A percentile compares a stretch with the other conserved stretches of the same genome.
Conservation (phyloP, 2,797 vertebrate species). For the Pipistrellus kuhlii region DNA sequence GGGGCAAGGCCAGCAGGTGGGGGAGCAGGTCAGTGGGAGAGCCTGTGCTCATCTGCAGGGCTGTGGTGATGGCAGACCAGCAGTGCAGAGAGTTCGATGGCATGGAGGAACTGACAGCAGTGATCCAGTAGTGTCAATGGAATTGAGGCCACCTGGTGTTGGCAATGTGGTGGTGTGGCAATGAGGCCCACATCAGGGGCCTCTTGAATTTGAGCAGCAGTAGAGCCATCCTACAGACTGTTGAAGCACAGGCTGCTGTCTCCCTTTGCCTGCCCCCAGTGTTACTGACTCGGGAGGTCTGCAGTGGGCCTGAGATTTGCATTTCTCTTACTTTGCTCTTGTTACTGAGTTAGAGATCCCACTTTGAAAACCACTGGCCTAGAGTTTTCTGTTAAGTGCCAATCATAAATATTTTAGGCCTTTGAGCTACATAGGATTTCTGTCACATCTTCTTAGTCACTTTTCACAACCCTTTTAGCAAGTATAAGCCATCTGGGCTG, state of each 20-base stretch:
- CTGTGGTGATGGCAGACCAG: not conserved
- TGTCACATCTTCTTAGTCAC: not conserved
- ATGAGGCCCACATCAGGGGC: not conserved
- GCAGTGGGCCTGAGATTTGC: not conserved
- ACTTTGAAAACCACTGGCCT: not conserved
- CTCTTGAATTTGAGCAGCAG: not conserved
- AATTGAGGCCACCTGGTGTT: too few relatives aligned
- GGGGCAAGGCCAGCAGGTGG: not conserved
- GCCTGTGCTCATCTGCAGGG: not conserved
- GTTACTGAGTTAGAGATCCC: not conserved
- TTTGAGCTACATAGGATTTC: not conserved
- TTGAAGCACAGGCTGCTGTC: not conserved
- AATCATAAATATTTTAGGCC: not conserved
- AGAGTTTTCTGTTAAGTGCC: not conserved
- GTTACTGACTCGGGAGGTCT: not conserved
- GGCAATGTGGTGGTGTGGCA: accelerated
- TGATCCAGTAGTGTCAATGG: not conserved
- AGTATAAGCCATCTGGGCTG: not conserved
- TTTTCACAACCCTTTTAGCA: not conserved
- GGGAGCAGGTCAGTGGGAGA: not conserved
- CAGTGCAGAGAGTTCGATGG: not conserved
- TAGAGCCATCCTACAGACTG: not conserved
- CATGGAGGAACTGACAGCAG: not conserved
- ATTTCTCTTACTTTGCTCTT: not conserved
- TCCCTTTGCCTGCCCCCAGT: too few relatives aligned